Evolutionary conservation across 2,888 invertebrate genomes (phyloP).

Genomic region (Leucoptera coffeella): DNA sequence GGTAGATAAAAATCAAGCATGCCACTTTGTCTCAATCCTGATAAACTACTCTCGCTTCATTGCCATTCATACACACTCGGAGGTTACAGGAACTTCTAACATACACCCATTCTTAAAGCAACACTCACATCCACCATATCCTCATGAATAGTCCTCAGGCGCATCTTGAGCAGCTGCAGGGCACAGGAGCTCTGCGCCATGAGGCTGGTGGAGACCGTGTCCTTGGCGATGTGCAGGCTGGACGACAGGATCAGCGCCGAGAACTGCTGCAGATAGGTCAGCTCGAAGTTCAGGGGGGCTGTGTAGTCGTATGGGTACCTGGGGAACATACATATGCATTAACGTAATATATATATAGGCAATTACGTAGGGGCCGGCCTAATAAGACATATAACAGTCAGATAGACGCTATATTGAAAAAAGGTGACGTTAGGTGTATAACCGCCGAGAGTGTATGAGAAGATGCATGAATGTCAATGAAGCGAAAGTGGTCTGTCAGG

Average conservation of each 20-base stretch:
- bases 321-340: constrained; percentile 3
- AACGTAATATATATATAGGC: too few species aligned
- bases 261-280: constrained; percentile 40
- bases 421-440: neutral
- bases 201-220: constrained; percentile 32
- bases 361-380: too few species aligned
- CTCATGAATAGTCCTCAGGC: constrained; percentile 17
- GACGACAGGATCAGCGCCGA: constrained; percentile 33
- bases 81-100: neutral
- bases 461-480: too few species aligned
- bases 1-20: too few species aligned
- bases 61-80: neutral
- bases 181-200: constrained; percentile 41
- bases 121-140: constrained; percentile 8
- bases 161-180: constrained; percentile 27
- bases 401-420: too few species aligned
- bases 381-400: too few species aligned
- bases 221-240: constrained; percentile 40
- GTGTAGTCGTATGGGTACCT: constrained; percentile 41
- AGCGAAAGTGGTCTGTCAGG: too few species aligned
- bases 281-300: constrained; percentile 25
- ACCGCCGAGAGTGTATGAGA: too few species aligned
- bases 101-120: neutral
- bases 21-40: neutral
- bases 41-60: too few species aligned